Evolutionary conservation across 2,888 invertebrate species (phyloP).

Genomic region (Lumbricus terrestris): DNA sequence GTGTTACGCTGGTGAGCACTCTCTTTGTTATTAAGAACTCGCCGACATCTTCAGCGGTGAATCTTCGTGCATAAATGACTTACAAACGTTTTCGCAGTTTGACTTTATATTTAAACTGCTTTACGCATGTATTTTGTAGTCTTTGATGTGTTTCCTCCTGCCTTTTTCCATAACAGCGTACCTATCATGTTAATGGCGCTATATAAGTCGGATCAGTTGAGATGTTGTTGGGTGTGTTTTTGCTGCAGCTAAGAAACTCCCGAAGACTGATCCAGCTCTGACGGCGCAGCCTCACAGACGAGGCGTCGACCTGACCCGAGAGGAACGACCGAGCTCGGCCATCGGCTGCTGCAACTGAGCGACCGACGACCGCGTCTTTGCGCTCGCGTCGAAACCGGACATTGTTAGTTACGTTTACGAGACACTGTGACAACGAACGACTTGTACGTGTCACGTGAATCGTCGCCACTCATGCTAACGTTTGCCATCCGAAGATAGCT

Average conservation of each 20-base stretch:
- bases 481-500: background rate
- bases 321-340: background rate
- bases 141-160: too few species aligned
- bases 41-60: too few species aligned
- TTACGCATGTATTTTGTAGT: too few species aligned
- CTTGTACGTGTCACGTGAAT: background rate
- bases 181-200: too few species aligned
- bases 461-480: background rate
- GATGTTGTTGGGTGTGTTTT: background rate
- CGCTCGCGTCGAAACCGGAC: background rate
- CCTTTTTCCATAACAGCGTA: too few species aligned
- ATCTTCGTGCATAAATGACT: too few species aligned
- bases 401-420: background rate
- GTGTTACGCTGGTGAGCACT: too few species aligned
- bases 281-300: background rate
- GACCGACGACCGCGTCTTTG: background rate
- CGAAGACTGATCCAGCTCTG: conserved; percentile 21
- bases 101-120: too few species aligned
- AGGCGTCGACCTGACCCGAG: conserved; percentile 22
- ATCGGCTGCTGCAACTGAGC: conserved; percentile 11
- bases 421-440: background rate
- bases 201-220: too few species aligned
- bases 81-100: too few species aligned
- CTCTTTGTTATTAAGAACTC: too few species aligned
- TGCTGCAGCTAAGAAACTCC: conserved; percentile 30